A percentile compares a stretch with the other conserved stretches of the same genome.
Evolutionary conservation across 2,113 vertebrate species (phyloP).

Genomic region (Caretta caretta): DNA sequence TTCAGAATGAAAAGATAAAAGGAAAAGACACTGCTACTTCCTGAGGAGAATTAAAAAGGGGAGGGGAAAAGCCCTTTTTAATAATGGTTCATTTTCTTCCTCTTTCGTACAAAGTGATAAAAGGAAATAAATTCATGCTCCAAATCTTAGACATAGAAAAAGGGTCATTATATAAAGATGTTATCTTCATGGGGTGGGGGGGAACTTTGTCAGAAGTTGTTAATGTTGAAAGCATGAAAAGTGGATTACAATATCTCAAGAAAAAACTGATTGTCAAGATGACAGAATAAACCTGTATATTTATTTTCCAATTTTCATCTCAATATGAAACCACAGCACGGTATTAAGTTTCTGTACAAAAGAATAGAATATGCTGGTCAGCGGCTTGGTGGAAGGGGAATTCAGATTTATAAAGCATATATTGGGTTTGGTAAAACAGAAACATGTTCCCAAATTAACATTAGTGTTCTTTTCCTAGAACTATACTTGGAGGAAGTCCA

Average conservation of each 20-base stretch:
- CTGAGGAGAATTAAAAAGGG: slow-evolving; percentile 45
- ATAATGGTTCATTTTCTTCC: slow-evolving; percentile 72
- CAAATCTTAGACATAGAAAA: slow-evolving; percentile 51
- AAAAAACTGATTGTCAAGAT: slow-evolving; percentile 50
- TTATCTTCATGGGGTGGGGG: slow-evolving; percentile 39
- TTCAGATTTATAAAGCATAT: neutral
- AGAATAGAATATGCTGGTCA: slow-evolving; percentile 25
- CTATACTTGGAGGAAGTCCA: neutral
- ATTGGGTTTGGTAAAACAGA: slow-evolving; percentile 20
- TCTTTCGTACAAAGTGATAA: slow-evolving; percentile 71
- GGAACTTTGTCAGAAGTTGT: slow-evolving; percentile 72
- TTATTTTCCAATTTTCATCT: slow-evolving; percentile 81
- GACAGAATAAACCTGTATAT: slow-evolving; percentile 67
- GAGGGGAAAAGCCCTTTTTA: slow-evolving; percentile 43
- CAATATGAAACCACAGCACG: slow-evolving; percentile 70
- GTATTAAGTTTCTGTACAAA: slow-evolving; percentile 36
- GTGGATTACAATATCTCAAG: slow-evolving; percentile 73
- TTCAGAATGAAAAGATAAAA: slow-evolving; percentile 69
- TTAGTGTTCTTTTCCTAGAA: neutral
- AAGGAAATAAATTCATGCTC: slow-evolving; percentile 77
- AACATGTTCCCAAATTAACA: neutral
- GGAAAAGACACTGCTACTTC: slow-evolving; percentile 45
- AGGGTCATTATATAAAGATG: slow-evolving; percentile 64
- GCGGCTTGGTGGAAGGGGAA: slow-evolving; percentile 39
- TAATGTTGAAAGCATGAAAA: slow-evolving; percentile 61